Percentiles rank a stretch among this genome's conserved stretches.
phyloP scores from a whole-genome alignment of 2,888 invertebrate genomes.

The Thumatha senex region DNA sequence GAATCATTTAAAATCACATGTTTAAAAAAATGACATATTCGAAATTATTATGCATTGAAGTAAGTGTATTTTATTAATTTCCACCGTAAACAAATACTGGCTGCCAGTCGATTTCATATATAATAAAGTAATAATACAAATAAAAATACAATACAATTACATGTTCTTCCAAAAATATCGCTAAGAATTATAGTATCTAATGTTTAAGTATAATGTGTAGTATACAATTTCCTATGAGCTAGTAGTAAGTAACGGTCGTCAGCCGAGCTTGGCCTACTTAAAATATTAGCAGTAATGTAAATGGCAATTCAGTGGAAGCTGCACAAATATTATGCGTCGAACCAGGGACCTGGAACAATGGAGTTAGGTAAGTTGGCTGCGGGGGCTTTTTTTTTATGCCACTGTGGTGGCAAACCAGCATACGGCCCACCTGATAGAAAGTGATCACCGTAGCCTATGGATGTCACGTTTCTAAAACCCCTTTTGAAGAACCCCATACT shows the following conservation, averaged over 20 bases:
- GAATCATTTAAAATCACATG: too few species aligned
- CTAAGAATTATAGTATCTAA: constrained; percentile 56
- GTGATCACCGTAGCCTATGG: too few species aligned
- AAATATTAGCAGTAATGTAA: constrained; percentile 57
- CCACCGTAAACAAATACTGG: constrained; percentile 63
- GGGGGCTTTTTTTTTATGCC: too few species aligned
- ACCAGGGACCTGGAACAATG: constrained; percentile 55
- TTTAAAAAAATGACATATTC: too few species aligned
- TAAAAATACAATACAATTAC: constrained; percentile 61
- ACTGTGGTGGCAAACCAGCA: too few species aligned
- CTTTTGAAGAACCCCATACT: too few species aligned
- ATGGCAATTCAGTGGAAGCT: constrained; percentile 79
- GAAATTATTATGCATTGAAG: too few species aligned
- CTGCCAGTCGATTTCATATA: constrained; percentile 56
- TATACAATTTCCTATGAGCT: constrained; percentile 71
- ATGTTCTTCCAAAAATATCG: constrained; percentile 71
- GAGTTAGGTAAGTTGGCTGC: background rate
- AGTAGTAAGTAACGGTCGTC: constrained; percentile 34
- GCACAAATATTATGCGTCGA: constrained; percentile 56
- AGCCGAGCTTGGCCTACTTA: constrained; percentile 45
- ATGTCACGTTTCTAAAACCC: too few species aligned
- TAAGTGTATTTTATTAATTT: background rate
- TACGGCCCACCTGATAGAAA: too few species aligned
- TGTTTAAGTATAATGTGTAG: constrained; percentile 53
- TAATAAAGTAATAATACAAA: constrained; percentile 61